Evolutionary conservation across 2,797 vertebrate genomes (phyloP), one percentile per base, ranked within the genome.

Genomic region (Rallus crepitans): DNA sequence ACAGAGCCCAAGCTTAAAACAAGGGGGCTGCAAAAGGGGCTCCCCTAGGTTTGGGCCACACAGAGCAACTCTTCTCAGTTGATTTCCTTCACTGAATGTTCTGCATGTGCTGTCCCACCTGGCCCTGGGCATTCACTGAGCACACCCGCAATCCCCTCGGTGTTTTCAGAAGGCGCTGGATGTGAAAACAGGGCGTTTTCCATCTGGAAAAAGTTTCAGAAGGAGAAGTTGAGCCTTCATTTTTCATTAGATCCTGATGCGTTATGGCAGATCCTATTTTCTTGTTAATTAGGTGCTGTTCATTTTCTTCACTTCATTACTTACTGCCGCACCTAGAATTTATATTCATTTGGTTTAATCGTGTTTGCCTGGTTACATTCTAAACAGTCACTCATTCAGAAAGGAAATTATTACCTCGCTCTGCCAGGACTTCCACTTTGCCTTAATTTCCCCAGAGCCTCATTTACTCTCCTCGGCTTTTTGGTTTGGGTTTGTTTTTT

Each of bases 251-350:
- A 15, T 84, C 66, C 94, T 57, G 21, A 3, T 18, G 5, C 25
- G 40, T 72, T 71, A 87, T 66, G 33, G 56, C 91, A 68, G 79
- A 85, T 61, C 78, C 33, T 89, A 55, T 94, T 97, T 94, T 83
- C 85, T 30, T 64, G 83, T 97, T 98, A 97, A 97, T 98, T 97
- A 96, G 93, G 92, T 61, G 86, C 90, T 80, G 96, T 91, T 96
- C 93, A 66, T 95, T 96, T 89, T 94, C 93, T 94, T 69, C 84
- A 61, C 84, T 82, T n/a, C 95, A 71, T 96, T 97, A 79, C 95
- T 94, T 79, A 25, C 73, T 15, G 30, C 87, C 47, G 86, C 81
- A 93, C 84, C 77, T 88, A 90, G 89, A 82, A 91, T 91, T 95
- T 90, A 87, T 70, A 87, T 92, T 73, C 86, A 78, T 96, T 95